Percentiles rank a stretch among this genome's conserved stretches.
These are phyloP conservation scores for Nyctalus aviator DNA, from an alignment of 2,797 vertebrate species.

Conservation along the genomic window DNA sequence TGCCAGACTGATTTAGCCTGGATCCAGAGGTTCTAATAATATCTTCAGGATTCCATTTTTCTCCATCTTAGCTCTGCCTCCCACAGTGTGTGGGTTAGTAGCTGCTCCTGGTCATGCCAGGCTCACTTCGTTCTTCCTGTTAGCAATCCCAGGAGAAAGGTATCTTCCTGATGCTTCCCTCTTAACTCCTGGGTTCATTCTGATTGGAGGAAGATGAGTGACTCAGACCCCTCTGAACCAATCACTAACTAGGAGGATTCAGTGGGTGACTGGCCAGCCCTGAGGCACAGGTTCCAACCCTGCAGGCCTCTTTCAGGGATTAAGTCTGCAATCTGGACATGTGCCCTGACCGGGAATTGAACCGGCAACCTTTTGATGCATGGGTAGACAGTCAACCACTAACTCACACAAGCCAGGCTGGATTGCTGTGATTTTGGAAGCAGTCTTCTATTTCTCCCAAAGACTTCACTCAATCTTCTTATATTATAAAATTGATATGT, in stretches of 20 bases:
- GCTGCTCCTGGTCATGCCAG: background rate
- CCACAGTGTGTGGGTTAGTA: background rate
- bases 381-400: no score
- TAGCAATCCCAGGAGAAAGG: background rate
- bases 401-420: no score
- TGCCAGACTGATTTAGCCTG: background rate
- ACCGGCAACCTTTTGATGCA: no score
- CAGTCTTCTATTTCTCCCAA: background rate
- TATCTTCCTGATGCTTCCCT: background rate
- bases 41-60: background rate
- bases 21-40: background rate
- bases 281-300: background rate
- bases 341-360: no score
- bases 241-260: background rate
- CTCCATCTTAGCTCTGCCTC: background rate
- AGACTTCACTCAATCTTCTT: background rate
- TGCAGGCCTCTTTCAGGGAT: no score
- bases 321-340: no score
- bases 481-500: background rate
- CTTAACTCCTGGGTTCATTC: background rate
- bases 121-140: background rate
- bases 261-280: background rate
- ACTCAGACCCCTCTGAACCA: background rate
- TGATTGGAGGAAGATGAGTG: slow-evolving; percentile 4
- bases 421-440: background rate